phyloP scores from a whole-genome alignment of 2,797 vertebrate species.

The Carcharodon carcharias region DNA sequence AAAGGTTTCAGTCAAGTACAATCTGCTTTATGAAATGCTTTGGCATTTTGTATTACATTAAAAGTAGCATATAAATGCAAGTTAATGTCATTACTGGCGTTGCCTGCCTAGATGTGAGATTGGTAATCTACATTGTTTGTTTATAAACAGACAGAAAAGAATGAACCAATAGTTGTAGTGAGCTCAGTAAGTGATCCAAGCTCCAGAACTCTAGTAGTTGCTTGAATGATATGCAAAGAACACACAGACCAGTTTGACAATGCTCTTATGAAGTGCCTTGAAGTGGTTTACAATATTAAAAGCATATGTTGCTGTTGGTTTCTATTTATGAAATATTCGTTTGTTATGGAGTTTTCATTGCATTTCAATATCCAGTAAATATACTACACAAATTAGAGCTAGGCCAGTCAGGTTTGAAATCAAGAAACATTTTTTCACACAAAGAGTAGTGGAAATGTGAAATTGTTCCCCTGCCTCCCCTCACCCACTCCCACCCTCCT shows the following conservation, averaged over 20 bases:
- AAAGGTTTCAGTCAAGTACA: too few relatives aligned
- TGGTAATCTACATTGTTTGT: not conserved
- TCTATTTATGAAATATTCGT: not conserved
- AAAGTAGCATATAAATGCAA: not conserved
- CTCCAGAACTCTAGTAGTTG: not conserved
- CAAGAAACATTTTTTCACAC: not conserved
- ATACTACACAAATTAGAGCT: not conserved
- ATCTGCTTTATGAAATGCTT: not conserved
- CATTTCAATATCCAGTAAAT: not conserved
- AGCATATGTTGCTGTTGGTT: not conserved
- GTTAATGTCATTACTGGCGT: not conserved
- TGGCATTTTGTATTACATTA: not conserved
- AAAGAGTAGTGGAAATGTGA: not conserved
- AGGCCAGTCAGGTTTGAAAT: not conserved
- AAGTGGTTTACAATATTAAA: not conserved
- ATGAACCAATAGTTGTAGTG: not conserved
- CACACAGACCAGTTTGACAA: not conserved
- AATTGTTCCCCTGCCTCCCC: not conserved
- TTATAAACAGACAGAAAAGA: not conserved
- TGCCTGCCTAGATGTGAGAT: not conserved
- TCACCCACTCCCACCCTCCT: too few relatives aligned
- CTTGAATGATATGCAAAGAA: not conserved
- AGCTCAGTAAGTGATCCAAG: not conserved
- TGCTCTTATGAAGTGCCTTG: not conserved
- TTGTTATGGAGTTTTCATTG: not conserved